Conservation (phyloP, 2,797 vertebrate genomes). For the Linurgus olivaceus region DNA sequence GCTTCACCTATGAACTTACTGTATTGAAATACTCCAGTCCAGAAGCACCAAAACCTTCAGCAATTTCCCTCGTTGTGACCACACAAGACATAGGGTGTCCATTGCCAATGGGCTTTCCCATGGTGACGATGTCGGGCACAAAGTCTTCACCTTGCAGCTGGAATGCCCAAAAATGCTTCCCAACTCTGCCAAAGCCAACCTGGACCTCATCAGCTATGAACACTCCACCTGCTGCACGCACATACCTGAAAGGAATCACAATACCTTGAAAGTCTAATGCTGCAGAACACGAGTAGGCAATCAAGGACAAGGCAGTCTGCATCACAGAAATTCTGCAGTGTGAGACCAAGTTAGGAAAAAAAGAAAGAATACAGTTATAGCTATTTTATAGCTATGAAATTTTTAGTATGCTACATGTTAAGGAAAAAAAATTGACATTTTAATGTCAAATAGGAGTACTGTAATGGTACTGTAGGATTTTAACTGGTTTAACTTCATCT, state of each 20-base stretch:
- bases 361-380: background rate
- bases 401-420: background rate
- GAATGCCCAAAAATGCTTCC: slow-evolving; percentile 94
- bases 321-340: background rate
- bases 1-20: slow-evolving; percentile 71
- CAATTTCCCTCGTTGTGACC: slow-evolving; percentile 91
- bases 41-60: slow-evolving; percentile 85
- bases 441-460: background rate
- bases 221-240: slow-evolving; percentile 84
- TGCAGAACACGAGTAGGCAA: fast-evolving
- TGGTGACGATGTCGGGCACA: slow-evolving; percentile 94
- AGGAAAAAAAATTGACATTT: background rate
- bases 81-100: slow-evolving; percentile 97
- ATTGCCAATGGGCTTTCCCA: slow-evolving; percentile 98
- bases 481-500: background rate
- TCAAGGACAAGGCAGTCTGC: background rate
- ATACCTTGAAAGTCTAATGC: background rate
- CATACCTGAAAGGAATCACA: slow-evolving; percentile 78
- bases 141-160: slow-evolving; percentile 92
- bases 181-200: slow-evolving; percentile 95
- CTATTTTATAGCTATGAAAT: background rate
- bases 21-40: slow-evolving; percentile 98
- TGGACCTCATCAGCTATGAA: slow-evolving; percentile 97
- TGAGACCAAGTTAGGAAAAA: background rate
- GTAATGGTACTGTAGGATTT: background rate